A percentile compares a stretch with the other conserved stretches of the same genome.
Conservation (phyloP, 2,113 vertebrate species). For the Anhinga rufa region DNA sequence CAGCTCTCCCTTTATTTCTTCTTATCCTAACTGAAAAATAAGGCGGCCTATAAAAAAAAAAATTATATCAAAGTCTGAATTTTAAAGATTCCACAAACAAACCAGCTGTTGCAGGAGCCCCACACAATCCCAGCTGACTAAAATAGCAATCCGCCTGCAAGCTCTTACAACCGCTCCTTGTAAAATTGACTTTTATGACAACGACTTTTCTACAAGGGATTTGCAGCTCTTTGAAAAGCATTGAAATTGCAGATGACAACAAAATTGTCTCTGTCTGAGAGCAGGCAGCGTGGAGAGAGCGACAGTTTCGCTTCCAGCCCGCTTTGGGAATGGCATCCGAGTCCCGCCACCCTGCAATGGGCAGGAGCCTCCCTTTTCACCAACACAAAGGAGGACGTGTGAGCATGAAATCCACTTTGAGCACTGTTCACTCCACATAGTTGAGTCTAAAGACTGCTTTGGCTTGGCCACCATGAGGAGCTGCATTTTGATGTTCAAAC, state of each 20-base stretch:
- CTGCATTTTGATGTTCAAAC: neutral
- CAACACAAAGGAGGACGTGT: neutral
- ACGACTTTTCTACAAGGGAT: neutral
- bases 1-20: neutral
- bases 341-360: neutral
- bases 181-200: neutral
- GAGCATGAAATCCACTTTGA: conserved; percentile 53
- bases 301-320: neutral
- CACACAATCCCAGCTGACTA: neutral
- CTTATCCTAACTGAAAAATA: neutral
- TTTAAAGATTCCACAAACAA: neutral
- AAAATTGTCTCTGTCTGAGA: neutral
- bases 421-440: neutral
- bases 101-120: neutral
- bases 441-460: neutral
- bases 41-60: neutral
- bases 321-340: neutral
- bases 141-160: neutral
- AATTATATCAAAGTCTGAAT: neutral
- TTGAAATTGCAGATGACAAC: neutral
- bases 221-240: neutral
- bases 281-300: neutral
- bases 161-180: neutral
- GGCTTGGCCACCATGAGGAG: neutral
- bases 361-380: conserved; percentile 19